These are phyloP conservation scores for Grapholita molesta DNA, from an alignment of 1,140 invertebrate genomes.

Conservation along the genomic window DNA sequence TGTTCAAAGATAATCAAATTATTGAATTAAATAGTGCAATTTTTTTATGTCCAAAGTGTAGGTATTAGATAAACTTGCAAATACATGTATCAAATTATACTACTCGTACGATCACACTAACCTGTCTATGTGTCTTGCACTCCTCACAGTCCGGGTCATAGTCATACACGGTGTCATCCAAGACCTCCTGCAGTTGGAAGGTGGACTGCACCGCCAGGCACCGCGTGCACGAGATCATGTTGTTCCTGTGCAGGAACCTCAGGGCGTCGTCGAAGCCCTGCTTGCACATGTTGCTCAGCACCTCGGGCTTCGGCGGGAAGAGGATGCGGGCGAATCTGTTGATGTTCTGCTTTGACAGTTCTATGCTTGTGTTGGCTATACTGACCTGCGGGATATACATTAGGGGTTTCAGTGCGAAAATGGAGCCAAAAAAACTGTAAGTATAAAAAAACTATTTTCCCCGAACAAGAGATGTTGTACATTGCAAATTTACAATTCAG, in stretches of 20 bases:
- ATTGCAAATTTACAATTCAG: no score
- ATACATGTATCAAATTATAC: constrained; percentile 18
- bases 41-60: no score
- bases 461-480: no score
- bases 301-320: constrained; percentile 96
- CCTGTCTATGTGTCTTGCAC: constrained; percentile 91
- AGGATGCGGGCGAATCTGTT: constrained; percentile 94
- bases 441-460: no score
- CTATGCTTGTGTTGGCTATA: constrained; percentile 96
- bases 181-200: constrained; percentile 85
- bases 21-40: no score
- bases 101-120: constrained; percentile 40
- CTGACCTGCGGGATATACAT: constrained; percentile 84
- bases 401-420: neutral
- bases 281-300: constrained; percentile 96
- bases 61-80: no score
- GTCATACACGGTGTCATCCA: constrained; percentile 83
- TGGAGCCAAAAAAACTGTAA: neutral
- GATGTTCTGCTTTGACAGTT: constrained; percentile 94
- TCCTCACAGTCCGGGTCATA: constrained; percentile 91
- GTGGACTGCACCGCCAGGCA: constrained; percentile 91
- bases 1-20: no score
- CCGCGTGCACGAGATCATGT: constrained; percentile 90
- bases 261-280: constrained; percentile 98
- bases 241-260: constrained; percentile 94